Conservation (phyloP, 2,797 vertebrate species). For the Brotula barbata region DNA sequence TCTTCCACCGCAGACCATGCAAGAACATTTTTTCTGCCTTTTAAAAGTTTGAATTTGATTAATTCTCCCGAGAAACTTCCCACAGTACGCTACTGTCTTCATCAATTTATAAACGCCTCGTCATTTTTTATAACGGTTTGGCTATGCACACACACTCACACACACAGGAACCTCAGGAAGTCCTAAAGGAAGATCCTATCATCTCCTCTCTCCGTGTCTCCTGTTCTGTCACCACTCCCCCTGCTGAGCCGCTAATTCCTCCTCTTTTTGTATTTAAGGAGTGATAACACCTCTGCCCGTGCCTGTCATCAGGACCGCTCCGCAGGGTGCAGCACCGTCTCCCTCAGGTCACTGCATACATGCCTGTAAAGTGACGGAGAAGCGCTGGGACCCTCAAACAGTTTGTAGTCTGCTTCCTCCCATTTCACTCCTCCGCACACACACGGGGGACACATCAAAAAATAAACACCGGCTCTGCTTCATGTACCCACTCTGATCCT, state of each 20-base stretch:
- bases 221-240: slow-evolving; percentile 70
- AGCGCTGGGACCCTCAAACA: slow-evolving; percentile 51
- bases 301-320: slow-evolving; percentile 48
- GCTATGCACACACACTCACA: too few relatives aligned
- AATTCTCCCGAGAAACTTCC: slow-evolving; percentile 29
- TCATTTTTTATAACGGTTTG: slow-evolving; percentile 9
- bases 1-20: too few relatives aligned
- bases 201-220: slow-evolving; percentile 50
- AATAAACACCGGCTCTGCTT: slow-evolving; percentile 47
- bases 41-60: background rate
- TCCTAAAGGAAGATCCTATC: slow-evolving; percentile 54
- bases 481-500: slow-evolving; percentile 16
- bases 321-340: slow-evolving; percentile 27
- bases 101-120: slow-evolving; percentile 28
- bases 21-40: too few relatives aligned
- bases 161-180: slow-evolving; percentile 12
- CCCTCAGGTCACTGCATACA: slow-evolving; percentile 35
- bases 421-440: slow-evolving; percentile 47
- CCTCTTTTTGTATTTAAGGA: slow-evolving; percentile 63
- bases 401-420: slow-evolving; percentile 58
- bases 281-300: slow-evolving; percentile 65
- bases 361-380: slow-evolving; percentile 64
- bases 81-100: slow-evolving; percentile 43
- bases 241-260: slow-evolving; percentile 65
- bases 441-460: slow-evolving; percentile 58